Conservation (phyloP, 2,797 vertebrate genomes). For the Dicrostonyx torquatus region DNA sequence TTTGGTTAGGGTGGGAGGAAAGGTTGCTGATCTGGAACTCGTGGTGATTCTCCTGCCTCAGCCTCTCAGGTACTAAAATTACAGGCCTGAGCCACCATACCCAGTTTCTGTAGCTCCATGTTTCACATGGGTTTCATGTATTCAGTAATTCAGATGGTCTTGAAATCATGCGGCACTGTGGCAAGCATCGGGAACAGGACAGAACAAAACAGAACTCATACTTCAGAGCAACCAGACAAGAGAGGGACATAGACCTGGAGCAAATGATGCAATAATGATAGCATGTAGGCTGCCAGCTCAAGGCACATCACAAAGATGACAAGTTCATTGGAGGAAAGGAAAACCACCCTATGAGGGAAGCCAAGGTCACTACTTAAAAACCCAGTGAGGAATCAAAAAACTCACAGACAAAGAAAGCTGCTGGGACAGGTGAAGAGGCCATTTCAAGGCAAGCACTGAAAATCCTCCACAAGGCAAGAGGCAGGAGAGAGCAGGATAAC, state of each 20-base stretch:
- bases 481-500: background rate
- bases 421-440: background rate
- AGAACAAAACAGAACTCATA: background rate
- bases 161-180: background rate
- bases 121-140: slow-evolving; percentile 18
- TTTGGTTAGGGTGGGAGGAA: background rate
- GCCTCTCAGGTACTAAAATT: background rate
- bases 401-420: background rate
- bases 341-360: background rate
- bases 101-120: background rate
- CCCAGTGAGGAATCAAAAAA: background rate
- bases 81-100: background rate
- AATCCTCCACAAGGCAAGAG: background rate
- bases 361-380: background rate
- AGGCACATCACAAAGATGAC: background rate
- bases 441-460: background rate
- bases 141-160: background rate
- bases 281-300: background rate
- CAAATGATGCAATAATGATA: background rate
- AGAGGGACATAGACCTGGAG: background rate
- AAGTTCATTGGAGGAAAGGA: background rate
- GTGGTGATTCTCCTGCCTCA: background rate
- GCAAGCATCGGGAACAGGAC: background rate
- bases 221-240: background rate
- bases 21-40: background rate